These are phyloP conservation scores for Drosophila melanica DNA, from an alignment of 1,140 invertebrate species.

Conservation along the genomic window DNA sequence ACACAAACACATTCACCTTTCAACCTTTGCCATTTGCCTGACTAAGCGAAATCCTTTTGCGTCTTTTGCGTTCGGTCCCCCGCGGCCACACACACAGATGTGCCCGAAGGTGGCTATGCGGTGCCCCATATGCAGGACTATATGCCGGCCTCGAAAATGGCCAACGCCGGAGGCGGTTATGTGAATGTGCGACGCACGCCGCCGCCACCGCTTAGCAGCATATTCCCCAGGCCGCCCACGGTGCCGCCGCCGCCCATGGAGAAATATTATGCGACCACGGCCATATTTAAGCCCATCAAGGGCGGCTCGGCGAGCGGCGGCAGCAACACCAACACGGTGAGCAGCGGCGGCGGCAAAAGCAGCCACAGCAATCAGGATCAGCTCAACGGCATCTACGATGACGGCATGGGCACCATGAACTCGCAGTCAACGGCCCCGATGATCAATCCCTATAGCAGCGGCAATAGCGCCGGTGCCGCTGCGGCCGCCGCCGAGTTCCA, in stretches of 20 bases:
- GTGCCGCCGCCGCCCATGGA: constrained; percentile 89
- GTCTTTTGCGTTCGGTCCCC: constrained; percentile 34
- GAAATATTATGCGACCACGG: constrained; percentile 89
- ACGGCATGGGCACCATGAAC: constrained; percentile 81
- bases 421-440: constrained; percentile 80
- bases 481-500: constrained; percentile 75
- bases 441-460: constrained; percentile 78
- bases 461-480: constrained; percentile 55
- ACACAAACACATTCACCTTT: constrained; percentile 8
- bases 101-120: constrained; percentile 86
- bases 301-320: constrained; percentile 57
- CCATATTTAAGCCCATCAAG: constrained; percentile 83
- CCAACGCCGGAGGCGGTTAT: constrained; percentile 72
- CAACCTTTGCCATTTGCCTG: constrained; percentile 38
- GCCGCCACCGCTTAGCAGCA: constrained; percentile 85
- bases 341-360: constrained; percentile 74
- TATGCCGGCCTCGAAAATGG: constrained; percentile 81
- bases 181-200: constrained; percentile 83
- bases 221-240: constrained; percentile 87
- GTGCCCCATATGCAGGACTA: constrained; percentile 85
- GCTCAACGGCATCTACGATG: constrained; percentile 72
- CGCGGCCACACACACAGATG: constrained; percentile 81
- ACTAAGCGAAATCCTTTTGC: constrained; percentile 62
- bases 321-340: constrained; percentile 62
- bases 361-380: constrained; percentile 76